phyloP scores from a whole-genome alignment of 2,797 vertebrate species.

The Nothura maculosa region DNA sequence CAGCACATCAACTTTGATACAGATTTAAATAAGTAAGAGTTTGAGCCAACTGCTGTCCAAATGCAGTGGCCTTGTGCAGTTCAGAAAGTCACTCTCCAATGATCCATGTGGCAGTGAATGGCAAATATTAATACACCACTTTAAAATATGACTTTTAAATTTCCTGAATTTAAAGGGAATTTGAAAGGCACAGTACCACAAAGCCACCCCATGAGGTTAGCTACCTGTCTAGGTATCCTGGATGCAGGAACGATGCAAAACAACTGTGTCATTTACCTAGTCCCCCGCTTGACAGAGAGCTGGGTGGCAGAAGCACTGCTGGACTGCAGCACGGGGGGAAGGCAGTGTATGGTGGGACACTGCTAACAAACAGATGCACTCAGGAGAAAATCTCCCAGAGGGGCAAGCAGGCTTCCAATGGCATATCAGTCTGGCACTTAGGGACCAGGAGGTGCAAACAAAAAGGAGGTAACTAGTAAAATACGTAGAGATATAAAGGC shows the following conservation, averaged over 20 bases:
- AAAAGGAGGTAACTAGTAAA: not conserved
- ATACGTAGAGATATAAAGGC: not conserved
- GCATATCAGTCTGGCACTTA: not conserved
- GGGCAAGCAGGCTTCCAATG: not conserved
- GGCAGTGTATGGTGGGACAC: not conserved
- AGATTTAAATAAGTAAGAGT: not conserved
- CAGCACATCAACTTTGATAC: not conserved
- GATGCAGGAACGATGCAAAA: not conserved
- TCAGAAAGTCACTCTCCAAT: not conserved
- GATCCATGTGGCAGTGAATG: accelerated
- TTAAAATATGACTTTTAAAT: not conserved
- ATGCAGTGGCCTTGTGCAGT: not conserved
- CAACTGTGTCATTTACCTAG: not conserved
- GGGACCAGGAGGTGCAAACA: not conserved
- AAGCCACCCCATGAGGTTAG: not conserved
- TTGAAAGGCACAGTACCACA: not conserved
- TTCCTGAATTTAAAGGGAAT: too few relatives aligned
- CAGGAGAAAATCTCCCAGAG: not conserved
- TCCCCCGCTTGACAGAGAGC: not conserved
- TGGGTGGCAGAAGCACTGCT: not conserved
- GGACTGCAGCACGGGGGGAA: not conserved
- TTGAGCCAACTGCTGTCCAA: not conserved
- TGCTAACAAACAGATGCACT: not conserved
- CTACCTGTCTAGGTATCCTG: not conserved
- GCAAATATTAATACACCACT: not conserved